These are phyloP conservation scores for Microvelia longipes DNA, from an alignment of 1,140 invertebrate species.

Conservation along the genomic window DNA sequence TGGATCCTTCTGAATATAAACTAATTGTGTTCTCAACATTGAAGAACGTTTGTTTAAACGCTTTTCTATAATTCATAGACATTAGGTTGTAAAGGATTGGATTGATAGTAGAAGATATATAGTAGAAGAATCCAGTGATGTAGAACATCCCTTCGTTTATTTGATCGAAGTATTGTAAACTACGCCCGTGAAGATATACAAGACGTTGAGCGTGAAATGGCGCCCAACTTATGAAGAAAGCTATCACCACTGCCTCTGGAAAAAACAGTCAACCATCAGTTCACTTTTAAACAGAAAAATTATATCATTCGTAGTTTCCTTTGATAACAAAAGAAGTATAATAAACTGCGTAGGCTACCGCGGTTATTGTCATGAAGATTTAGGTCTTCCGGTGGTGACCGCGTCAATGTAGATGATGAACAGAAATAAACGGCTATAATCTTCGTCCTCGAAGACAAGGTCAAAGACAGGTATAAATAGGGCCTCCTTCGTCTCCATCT, in stretches of 20 bases:
- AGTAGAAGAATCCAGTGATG: conserved; percentile 66
- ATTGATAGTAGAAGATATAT: conserved; percentile 75
- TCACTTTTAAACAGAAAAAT: too few species aligned
- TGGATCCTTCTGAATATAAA: neutral
- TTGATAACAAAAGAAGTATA: too few species aligned
- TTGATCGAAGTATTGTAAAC: conserved; percentile 41
- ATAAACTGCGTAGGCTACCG: too few species aligned
- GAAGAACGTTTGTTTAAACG: conserved; percentile 51
- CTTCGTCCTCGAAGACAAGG: too few species aligned
- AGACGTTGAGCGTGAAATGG: conserved; percentile 87
- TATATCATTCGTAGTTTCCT: too few species aligned
- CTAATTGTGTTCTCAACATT: neutral
- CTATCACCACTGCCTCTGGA: conserved; percentile 82
- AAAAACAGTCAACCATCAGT: conserved; percentile 23
- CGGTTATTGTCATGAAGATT: too few species aligned
- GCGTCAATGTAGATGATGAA: too few species aligned
- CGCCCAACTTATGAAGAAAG: conserved; percentile 94
- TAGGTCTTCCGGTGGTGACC: too few species aligned
- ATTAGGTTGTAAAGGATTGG: conserved; percentile 84
- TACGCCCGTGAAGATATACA: conserved; percentile 50
- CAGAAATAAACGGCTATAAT: too few species aligned
- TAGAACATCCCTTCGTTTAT: conserved; percentile 67
- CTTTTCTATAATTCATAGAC: conserved; percentile 66
- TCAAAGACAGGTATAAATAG: too few species aligned
- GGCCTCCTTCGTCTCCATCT: too few species aligned